Conservation (phyloP, 2,888 invertebrate species). For the Limnephilus lunatus region DNA sequence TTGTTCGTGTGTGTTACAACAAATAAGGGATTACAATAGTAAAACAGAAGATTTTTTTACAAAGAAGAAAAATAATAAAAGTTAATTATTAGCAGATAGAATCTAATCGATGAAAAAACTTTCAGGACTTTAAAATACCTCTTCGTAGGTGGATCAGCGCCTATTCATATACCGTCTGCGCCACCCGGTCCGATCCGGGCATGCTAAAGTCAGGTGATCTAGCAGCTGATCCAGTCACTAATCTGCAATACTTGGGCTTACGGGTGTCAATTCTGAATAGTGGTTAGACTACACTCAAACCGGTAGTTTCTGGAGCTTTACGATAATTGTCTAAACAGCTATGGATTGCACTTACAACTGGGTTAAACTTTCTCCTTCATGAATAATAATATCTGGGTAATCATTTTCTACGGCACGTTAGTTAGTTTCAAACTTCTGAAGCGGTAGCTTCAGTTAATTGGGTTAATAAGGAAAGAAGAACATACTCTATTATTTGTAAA, state of each 20-base stretch:
- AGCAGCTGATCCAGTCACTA: neutral
- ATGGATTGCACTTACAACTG: neutral
- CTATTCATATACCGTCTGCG: too few species aligned
- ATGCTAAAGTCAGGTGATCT: neutral
- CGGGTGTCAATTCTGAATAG: neutral
- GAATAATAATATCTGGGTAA: neutral
- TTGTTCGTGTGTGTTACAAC: too few species aligned
- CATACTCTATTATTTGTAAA: neutral
- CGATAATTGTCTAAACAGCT: neutral
- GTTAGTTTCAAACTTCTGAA: neutral
- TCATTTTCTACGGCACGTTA: neutral
- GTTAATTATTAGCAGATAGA: too few species aligned
- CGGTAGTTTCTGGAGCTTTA: neutral
- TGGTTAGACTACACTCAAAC: neutral
- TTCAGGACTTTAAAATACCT: too few species aligned
- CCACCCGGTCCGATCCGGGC: neutral
- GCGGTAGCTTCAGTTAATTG: neutral
- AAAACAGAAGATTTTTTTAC: too few species aligned
- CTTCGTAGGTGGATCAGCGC: too few species aligned
- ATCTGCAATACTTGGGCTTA: neutral
- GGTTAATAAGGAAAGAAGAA: neutral
- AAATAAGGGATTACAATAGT: too few species aligned
- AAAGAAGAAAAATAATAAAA: too few species aligned
- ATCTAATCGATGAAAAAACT: too few species aligned
- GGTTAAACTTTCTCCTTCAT: constrained; percentile 2